These are phyloP conservation scores for Antrozous pallidus DNA, from an alignment of 2,797 vertebrate genomes.

Conservation along the genomic window DNA sequence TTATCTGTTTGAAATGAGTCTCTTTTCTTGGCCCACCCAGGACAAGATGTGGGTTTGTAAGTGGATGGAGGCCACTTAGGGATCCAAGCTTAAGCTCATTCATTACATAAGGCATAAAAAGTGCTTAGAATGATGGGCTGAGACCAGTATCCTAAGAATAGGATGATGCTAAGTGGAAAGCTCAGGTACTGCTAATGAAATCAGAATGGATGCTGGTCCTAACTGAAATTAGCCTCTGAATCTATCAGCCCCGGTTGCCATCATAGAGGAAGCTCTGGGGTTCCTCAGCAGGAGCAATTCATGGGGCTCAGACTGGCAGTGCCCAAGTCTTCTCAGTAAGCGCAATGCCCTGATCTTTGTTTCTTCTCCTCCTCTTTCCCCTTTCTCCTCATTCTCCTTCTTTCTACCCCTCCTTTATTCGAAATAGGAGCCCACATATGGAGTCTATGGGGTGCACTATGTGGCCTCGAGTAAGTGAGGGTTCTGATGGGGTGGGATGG, in stretches of 20 bases:
- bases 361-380: neutral
- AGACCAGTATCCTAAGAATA: neutral
- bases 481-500: neutral
- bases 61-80: neutral
- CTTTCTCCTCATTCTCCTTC: neutral
- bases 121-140: neutral
- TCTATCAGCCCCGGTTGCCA: neutral
- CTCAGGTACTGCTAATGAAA: neutral
- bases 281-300: neutral
- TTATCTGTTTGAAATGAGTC: neutral
- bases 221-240: slow-evolving; percentile 1
- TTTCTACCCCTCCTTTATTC: too few relatives aligned
- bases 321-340: neutral
- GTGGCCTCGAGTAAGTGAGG: neutral
- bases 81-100: neutral
- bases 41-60: neutral
- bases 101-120: neutral
- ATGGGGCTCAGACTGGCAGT: neutral
- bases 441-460: neutral
- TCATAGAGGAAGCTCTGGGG: neutral
- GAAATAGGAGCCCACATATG: neutral
- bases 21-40: neutral
- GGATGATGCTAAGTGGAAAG: neutral
- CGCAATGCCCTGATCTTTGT: neutral
- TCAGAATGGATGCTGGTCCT: neutral